Percentiles rank a stretch among this genome's conserved stretches.
Conservation (phyloP, 2,797 vertebrate species). For the Glossophaga mutica region DNA sequence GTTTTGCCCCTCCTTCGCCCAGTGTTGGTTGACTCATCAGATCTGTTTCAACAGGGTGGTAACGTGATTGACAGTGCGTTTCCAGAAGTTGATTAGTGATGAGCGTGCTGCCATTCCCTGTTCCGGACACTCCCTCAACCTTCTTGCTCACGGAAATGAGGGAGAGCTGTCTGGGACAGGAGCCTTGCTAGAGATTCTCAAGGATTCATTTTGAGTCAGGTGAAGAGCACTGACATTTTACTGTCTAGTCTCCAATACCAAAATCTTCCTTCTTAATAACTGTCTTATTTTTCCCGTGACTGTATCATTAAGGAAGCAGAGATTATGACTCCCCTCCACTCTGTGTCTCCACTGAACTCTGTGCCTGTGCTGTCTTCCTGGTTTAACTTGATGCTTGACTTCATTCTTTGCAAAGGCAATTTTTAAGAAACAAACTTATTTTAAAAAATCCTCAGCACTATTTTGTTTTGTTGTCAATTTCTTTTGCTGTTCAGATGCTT, state of each 20-base stretch:
- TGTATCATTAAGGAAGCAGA: not conserved
- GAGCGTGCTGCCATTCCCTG: not conserved
- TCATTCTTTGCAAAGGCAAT: conserved; percentile 29
- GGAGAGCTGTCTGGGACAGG: not conserved
- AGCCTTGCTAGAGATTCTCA: not conserved
- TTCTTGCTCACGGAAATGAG: not conserved
- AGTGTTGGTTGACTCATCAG: not conserved
- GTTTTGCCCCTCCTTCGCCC: not conserved
- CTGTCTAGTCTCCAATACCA: not conserved
- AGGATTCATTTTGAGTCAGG: not conserved
- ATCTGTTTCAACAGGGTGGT: not conserved
- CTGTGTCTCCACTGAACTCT: not conserved
- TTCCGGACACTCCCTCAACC: not conserved
- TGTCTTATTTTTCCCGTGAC: not conserved
- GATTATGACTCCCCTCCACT: not conserved
- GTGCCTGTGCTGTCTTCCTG: not conserved
- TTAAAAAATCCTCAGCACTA: not conserved
- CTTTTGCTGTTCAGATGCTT: no score
- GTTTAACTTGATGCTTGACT: not conserved
- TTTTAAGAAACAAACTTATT: conserved; percentile 40
- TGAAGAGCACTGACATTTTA: not conserved
- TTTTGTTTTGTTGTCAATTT: no score
- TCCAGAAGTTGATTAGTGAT: not conserved
- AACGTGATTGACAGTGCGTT: not conserved
- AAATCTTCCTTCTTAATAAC: not conserved